Evolutionary conservation across 2,113 vertebrate genomes (phyloP).

Genomic region (Nesoenas mayeri): DNA sequence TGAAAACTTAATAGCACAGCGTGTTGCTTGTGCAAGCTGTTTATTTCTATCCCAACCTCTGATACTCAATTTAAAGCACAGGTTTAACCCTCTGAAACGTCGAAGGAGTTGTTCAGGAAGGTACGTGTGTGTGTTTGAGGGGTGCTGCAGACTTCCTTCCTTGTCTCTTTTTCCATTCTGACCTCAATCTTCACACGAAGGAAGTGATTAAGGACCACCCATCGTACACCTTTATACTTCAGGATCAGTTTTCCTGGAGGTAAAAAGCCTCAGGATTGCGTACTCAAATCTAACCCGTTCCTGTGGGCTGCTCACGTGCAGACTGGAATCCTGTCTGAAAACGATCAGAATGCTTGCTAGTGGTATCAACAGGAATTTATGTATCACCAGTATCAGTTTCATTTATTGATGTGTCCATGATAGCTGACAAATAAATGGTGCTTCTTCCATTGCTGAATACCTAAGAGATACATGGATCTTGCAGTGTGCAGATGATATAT

Average conservation of each 20-base stretch:
- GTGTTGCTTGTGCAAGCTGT: slow-evolving; percentile 50
- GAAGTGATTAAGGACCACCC: slow-evolving; percentile 60
- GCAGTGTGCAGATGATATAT: background rate
- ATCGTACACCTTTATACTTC: slow-evolving; percentile 20
- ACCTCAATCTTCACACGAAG: slow-evolving; percentile 41
- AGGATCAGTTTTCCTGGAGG: slow-evolving; percentile 41
- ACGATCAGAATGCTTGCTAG: background rate
- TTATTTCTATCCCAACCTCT: slow-evolving; percentile 18
- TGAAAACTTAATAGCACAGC: slow-evolving; percentile 8
- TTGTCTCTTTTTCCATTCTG: slow-evolving; percentile 39
- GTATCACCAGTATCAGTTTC: background rate
- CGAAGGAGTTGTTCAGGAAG: background rate
- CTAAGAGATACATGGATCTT: background rate
- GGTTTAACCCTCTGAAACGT: background rate
- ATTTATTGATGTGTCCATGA: background rate
- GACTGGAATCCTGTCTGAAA: slow-evolving; percentile 4
- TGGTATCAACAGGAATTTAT: background rate
- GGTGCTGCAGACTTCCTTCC: slow-evolving; percentile 47
- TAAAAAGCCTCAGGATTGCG: background rate
- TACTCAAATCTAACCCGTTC: background rate
- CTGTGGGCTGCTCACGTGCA: background rate
- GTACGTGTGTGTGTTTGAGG: background rate
- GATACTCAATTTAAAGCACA: background rate
- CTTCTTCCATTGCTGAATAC: background rate
- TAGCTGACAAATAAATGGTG: background rate